Base-by-base conservation (phyloP, 2,888 invertebrate species). In the Leptogaster cylindrica region DNA sequence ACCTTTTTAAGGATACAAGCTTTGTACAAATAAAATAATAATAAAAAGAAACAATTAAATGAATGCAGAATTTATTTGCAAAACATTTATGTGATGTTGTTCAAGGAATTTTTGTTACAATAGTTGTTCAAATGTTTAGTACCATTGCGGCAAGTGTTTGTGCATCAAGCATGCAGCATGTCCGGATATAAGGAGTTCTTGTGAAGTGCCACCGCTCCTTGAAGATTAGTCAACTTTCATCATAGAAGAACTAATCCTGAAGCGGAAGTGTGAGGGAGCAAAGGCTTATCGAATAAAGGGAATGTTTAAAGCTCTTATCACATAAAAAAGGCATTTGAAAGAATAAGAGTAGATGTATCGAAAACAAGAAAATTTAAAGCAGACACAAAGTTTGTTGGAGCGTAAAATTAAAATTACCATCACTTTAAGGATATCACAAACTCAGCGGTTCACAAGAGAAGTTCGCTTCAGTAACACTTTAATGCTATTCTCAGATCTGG, bases 351-450 rank as follows among this genome's bases (percentile, higher is more conserved):
- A 46, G 16, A 20, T 46, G 7, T 23, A 23, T 2, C 10, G 23
- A 16, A 46, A 6, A 46, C 23, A 23, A 46, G 36, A 28, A 33
- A 3, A n/a, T n/a, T n/a, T n/a, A n/a, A 33, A 52, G 33, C 33
- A n/a, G 18, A 52, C 7, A 52, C 33, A 52, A 52, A 55, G 36
- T 23, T 55, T 39, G 55, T 55, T 55, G 20, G 14, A 55, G 55
- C 25, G 36, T 36, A 55, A 36, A 55, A 55, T 55, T 55, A 39
- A 44, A 55, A 55, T 55, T 55, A 55, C 55, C 55, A 55, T 55
- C 36, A 55, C 55, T 55, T 55, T 12, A 55, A 14, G 55, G 36
- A 39, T 55, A 55, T 55, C 55, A 55, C 55, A 23, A 23, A 50
- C 14, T 55, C 55, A 36, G 14, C 33, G 33, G 18, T 31, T 31